A percentile compares a stretch with the other conserved stretches of the same genome.
Evolutionary conservation across 2,888 invertebrate genomes (phyloP).

Genomic region (Megaustenia siamemsis): DNA sequence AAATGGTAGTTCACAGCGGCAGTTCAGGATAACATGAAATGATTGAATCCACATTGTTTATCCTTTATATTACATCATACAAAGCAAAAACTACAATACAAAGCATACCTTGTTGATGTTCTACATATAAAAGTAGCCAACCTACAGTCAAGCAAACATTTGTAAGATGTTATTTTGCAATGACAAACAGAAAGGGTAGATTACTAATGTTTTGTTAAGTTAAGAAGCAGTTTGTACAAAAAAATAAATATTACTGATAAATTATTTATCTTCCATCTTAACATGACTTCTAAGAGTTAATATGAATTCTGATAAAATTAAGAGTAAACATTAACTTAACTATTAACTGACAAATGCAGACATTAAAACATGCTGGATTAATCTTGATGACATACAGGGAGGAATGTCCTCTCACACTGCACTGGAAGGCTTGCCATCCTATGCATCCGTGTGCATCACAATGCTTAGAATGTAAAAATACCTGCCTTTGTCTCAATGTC

Average conservation of each 20-base stretch:
- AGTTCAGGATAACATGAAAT: background rate
- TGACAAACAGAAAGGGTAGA: background rate
- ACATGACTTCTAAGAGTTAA: background rate
- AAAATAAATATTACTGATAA: background rate
- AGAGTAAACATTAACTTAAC: background rate
- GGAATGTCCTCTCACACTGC: background rate
- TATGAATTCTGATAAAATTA: constrained; percentile 16
- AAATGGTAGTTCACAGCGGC: background rate
- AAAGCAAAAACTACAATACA: background rate
- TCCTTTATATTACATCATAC: too few species aligned
- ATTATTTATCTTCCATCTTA: background rate
- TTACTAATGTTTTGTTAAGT: background rate
- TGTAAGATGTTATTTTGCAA: background rate
- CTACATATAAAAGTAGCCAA: background rate
- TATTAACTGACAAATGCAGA: constrained; percentile 27
- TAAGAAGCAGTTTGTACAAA: background rate
- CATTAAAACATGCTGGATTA: constrained; percentile 42
- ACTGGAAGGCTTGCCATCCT: constrained; percentile 35
- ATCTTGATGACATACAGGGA: constrained; percentile 25
- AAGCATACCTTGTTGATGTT: background rate
- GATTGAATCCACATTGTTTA: too few species aligned
- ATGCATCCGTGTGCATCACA: constrained; percentile 48
- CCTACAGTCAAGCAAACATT: background rate
- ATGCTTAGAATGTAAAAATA: constrained; percentile 53
- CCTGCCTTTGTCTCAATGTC: constrained; percentile 47